These are phyloP conservation scores for Dendrocincla fuliginosa DNA, from an alignment of 2,797 vertebrate species.

Conservation along the genomic window DNA sequence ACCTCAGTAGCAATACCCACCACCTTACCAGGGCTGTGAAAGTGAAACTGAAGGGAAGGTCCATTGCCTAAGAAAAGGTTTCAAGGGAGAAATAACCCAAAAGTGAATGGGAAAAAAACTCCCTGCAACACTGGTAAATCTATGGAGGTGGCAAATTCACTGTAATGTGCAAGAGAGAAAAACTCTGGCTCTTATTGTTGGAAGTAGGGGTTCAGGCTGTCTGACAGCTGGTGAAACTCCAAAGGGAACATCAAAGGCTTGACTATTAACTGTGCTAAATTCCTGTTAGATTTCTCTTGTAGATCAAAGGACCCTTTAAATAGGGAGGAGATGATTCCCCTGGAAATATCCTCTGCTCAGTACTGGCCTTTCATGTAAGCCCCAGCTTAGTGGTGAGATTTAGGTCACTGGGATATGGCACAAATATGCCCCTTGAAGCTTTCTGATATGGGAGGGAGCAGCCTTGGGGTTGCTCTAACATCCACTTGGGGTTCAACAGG, in stretches of 20 bases:
- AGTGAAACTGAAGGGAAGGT: not conserved
- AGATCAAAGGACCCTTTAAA: conserved; percentile 54
- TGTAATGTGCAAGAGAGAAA: not conserved
- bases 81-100: not conserved
- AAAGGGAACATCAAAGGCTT: conserved; percentile 16
- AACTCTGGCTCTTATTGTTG: not conserved
- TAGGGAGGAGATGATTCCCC: not conserved
- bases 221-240: not conserved
- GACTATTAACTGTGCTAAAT: conserved; percentile 26
- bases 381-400: not conserved
- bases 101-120: not conserved
- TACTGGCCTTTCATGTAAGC: not conserved
- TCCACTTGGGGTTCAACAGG: not conserved
- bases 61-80: not conserved
- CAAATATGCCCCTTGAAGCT: not conserved
- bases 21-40: not conserved
- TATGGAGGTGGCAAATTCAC: not conserved
- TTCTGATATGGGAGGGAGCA: not conserved
- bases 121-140: not conserved
- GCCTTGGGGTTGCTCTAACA: not conserved
- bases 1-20: not conserved
- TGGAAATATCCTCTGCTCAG: not conserved
- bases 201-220: not conserved
- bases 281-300: conserved; percentile 15
- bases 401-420: not conserved